Percentiles rank a stretch among this genome's conserved stretches.
These are phyloP conservation scores for Tamandua tetradactyla DNA, from an alignment of 2,797 vertebrate species.

Conservation along the genomic window DNA sequence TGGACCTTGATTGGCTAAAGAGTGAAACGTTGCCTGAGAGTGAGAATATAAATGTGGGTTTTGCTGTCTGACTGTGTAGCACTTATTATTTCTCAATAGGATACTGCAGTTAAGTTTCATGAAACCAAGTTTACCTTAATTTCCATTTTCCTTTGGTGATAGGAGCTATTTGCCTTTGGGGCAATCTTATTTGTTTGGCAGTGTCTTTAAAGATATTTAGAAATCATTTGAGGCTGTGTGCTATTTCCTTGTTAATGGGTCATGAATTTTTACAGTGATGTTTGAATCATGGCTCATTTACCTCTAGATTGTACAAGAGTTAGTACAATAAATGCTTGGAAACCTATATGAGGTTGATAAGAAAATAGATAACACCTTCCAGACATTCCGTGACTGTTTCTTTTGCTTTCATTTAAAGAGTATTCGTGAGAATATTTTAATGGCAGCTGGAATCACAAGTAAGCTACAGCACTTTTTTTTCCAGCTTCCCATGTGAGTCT, in stretches of 20 bases:
- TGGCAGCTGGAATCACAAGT: background rate
- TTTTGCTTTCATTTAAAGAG: background rate
- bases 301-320: slow-evolving; percentile 49
- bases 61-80: background rate
- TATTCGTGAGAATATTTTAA: slow-evolving; percentile 24
- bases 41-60: background rate
- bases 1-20: background rate
- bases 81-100: slow-evolving; percentile 2
- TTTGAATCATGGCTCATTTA: slow-evolving; percentile 71
- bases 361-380: slow-evolving; percentile 48
- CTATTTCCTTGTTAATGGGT: slow-evolving; percentile 71
- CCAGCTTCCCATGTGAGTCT: background rate
- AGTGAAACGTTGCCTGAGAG: background rate
- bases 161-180: slow-evolving; percentile 35
- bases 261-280: slow-evolving; percentile 79
- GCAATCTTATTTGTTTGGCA: slow-evolving; percentile 2
- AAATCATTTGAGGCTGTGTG: slow-evolving; percentile 65
- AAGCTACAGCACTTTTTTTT: background rate
- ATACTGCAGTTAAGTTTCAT: background rate
- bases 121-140: slow-evolving; percentile 35
- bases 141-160: slow-evolving; percentile 17
- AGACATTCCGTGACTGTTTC: background rate
- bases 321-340: slow-evolving; percentile 68
- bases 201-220: slow-evolving; percentile 55
- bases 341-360: slow-evolving; percentile 36